Evolutionary conservation across 2,113 vertebrate species (phyloP).

Genomic region (Oenanthe melanoleuca): DNA sequence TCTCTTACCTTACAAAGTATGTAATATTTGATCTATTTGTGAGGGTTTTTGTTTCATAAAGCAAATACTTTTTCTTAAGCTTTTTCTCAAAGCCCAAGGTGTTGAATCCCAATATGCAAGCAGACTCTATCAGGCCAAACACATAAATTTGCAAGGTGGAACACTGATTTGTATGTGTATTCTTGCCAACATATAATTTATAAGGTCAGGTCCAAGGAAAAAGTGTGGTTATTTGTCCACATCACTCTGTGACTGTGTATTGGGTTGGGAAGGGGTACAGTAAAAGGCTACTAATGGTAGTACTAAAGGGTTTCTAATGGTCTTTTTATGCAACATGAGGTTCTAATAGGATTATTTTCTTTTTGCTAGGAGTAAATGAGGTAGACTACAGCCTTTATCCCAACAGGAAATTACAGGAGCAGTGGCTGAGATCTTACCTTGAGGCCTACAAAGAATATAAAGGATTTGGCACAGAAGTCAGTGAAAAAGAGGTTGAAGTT

Average conservation of each 20-base stretch:
- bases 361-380: conserved; percentile 87
- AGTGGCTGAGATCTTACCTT: conserved; percentile 93
- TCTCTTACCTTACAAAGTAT: background rate
- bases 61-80: background rate
- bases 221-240: background rate
- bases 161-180: background rate
- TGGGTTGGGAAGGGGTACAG: background rate
- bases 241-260: background rate
- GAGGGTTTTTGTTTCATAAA: background rate
- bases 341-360: background rate
- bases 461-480: conserved; percentile 82
- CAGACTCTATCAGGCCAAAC: background rate
- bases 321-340: background rate
- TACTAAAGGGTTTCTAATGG: background rate
- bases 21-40: background rate
- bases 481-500: conserved; percentile 87
- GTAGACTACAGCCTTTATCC: conserved; percentile 96
- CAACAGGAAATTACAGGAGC: conserved; percentile 82
- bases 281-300: background rate
- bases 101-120: background rate
- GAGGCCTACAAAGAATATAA: conserved; percentile 93
- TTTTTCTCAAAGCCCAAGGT: background rate
- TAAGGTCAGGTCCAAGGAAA: background rate
- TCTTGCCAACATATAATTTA: background rate
- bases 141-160: background rate